Evolutionary conservation across 2,113 vertebrate genomes (phyloP).

Genomic region (Maccullochella peelii): DNA sequence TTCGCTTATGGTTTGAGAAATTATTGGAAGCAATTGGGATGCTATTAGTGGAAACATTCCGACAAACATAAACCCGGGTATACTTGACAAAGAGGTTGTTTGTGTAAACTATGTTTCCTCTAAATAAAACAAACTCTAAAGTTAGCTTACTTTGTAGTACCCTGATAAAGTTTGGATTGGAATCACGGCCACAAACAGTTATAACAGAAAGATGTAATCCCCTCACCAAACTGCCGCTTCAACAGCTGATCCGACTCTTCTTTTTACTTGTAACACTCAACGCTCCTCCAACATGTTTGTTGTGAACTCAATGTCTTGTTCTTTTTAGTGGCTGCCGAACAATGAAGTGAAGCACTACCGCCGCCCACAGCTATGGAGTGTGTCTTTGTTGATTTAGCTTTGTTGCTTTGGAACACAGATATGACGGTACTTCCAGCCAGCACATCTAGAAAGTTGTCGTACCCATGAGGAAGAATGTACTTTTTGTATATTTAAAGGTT

Average conservation of each 20-base stretch:
- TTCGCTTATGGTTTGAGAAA: too few species aligned
- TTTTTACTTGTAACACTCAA: too few species aligned
- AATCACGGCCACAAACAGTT: too few species aligned
- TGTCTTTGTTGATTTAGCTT: background rate
- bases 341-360: background rate
- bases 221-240: background rate
- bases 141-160: too few species aligned
- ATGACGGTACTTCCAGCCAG: background rate
- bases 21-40: too few species aligned
- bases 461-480: background rate
- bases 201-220: background rate
- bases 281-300: background rate
- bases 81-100: too few species aligned
- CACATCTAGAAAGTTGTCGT: too few species aligned
- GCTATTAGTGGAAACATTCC: too few species aligned
- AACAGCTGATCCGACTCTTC: background rate
- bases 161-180: too few species aligned
- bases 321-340: background rate
- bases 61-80: too few species aligned
- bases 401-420: background rate
- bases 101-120: too few species aligned
- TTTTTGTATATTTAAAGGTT: background rate
- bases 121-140: too few species aligned
- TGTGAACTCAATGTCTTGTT: background rate
- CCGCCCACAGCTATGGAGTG: background rate